Percentiles rank a stretch among this genome's conserved stretches.
These are phyloP conservation scores for Porites evermanni DNA, from an alignment of 92 coral and sea anemone genomes.

Conservation along the genomic window DNA sequence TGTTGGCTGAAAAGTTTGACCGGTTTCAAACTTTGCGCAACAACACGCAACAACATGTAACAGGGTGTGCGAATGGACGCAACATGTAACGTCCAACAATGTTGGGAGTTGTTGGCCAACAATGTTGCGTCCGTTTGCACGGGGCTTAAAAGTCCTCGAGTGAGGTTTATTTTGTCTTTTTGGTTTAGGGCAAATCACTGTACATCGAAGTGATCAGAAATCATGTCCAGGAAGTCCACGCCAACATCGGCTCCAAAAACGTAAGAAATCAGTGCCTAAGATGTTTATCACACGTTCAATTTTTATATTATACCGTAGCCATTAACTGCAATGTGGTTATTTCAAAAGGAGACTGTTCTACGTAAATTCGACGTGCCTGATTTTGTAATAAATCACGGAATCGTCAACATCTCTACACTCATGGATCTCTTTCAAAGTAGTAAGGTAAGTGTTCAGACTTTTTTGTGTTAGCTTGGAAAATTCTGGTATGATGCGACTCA, in stretches of 20 bases:
- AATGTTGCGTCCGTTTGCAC: background rate
- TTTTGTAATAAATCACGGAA: slow-evolving; percentile 66
- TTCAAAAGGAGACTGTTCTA: slow-evolving; percentile 5
- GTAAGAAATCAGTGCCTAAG: background rate
- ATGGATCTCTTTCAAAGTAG: slow-evolving; percentile 43
- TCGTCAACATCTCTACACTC: slow-evolving; percentile 46
- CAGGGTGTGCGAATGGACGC: no score
- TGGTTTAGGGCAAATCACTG: slow-evolving; percentile 8
- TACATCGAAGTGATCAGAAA: slow-evolving; percentile 30
- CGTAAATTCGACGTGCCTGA: slow-evolving; percentile 37
- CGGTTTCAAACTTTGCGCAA: no score
- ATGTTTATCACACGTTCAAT: no score
- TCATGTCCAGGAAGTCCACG: slow-evolving; percentile 32
- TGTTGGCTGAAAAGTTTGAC: no score
- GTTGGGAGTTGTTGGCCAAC: no score
- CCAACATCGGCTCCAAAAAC: slow-evolving; percentile 40
- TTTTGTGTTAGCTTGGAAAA: no score
- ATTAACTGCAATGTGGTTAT: no score
- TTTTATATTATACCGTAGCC: no score
- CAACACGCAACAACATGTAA: no score
- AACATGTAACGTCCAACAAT: no score
- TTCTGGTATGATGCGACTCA: no score
- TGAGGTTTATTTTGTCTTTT: background rate
- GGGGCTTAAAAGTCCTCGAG: background rate
- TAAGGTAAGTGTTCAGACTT: slow-evolving; percentile 47